phyloP scores from a whole-genome alignment of 2,113 vertebrate species.

The Colaptes auratus region DNA sequence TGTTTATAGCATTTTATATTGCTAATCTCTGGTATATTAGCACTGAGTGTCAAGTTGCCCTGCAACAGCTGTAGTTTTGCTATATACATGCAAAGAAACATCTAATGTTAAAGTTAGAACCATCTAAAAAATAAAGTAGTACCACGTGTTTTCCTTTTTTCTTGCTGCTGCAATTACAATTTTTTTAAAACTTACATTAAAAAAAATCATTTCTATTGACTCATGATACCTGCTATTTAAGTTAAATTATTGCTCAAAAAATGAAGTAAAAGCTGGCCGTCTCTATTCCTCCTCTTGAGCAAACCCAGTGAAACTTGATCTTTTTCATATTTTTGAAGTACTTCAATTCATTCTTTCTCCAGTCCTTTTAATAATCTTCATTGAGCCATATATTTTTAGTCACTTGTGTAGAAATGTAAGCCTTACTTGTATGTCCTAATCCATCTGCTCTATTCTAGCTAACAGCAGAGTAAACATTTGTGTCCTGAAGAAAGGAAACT shows the following conservation, averaged over 20 bases:
- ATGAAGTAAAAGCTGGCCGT: background rate
- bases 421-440: background rate
- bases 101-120: background rate
- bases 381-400: background rate
- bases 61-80: background rate
- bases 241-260: background rate
- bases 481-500: background rate
- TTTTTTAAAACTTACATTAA: background rate
- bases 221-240: background rate
- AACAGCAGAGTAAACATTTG: background rate
- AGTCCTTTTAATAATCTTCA: background rate
- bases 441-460: background rate
- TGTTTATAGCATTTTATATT: background rate
- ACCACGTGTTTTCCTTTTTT: background rate
- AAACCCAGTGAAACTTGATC: background rate
- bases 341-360: background rate
- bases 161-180: background rate
- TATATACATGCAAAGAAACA: background rate
- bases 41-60: background rate
- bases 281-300: background rate
- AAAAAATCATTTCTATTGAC: background rate
- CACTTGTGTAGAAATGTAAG: background rate
- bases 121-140: background rate
- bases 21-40: background rate
- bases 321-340: background rate